These are phyloP conservation scores for Digitonthophagus gazella DNA, from an alignment of 2,888 invertebrate species.

Conservation along the genomic window DNA sequence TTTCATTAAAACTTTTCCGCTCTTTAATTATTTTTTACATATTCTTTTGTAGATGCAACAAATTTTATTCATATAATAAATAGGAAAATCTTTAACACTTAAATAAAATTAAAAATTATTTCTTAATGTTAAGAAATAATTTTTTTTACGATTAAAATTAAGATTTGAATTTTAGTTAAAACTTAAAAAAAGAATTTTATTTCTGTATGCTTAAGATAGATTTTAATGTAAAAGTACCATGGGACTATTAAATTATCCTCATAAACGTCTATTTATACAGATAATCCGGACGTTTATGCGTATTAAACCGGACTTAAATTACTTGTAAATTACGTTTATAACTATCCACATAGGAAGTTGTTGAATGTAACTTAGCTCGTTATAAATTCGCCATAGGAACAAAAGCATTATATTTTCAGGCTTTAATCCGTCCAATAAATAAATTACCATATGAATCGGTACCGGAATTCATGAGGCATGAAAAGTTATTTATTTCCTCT, in stretches of 20 bases:
- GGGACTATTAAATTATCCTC: not conserved
- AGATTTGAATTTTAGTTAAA: no score
- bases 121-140: no score
- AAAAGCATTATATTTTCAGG: not conserved
- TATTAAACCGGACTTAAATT: not conserved
- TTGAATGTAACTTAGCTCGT: not conserved
- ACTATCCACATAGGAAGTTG: not conserved
- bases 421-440: not conserved
- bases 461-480: not conserved
- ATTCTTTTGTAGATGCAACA: no score
- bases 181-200: no score
- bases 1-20: no score
- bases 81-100: no score
- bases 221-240: not conserved
- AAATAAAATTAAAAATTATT: no score
- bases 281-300: not conserved
- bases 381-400: not conserved
- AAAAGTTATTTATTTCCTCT: not conserved
- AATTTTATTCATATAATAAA: no score
- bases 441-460: not conserved
- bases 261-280: not conserved
- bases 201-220: no score
- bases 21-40: no score
- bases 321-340: not conserved
- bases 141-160: no score